Percentiles rank a stretch among this genome's conserved stretches.
phyloP scores from a whole-genome alignment of 1,140 invertebrate genomes.

The Aphidius gifuensis region DNA sequence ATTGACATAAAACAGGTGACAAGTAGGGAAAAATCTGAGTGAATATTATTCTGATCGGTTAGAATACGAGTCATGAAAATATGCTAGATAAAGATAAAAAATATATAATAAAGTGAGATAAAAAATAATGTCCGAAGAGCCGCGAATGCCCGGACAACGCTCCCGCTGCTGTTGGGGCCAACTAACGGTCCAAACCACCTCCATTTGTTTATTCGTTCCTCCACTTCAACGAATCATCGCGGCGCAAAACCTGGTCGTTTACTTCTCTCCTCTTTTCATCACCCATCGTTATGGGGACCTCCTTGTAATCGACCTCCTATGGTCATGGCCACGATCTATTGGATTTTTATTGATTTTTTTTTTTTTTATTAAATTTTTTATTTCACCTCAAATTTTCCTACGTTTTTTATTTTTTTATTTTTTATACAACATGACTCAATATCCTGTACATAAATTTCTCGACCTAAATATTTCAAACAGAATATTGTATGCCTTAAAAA shows the following conservation, averaged over 20 bases:
- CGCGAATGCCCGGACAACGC: slow-evolving; percentile 48
- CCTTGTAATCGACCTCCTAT: slow-evolving; percentile 19
- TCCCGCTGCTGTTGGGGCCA: slow-evolving; percentile 49
- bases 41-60: no score
- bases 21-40: no score
- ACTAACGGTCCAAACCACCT: slow-evolving; percentile 51
- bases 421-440: background rate
- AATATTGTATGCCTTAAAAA: no score
- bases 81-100: slow-evolving; percentile 3
- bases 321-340: slow-evolving; percentile 1
- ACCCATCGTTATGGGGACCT: slow-evolving; percentile 13
- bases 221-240: slow-evolving; percentile 10
- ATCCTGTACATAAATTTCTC: no score
- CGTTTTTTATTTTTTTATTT: slow-evolving; percentile 8
- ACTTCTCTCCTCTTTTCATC: slow-evolving; percentile 22
- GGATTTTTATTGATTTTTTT: slow-evolving; percentile 5
- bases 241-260: slow-evolving; percentile 23
- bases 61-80: background rate
- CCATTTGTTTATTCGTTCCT: slow-evolving; percentile 25
- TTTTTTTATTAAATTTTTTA: slow-evolving; percentile 2
- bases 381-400: slow-evolving; percentile 9
- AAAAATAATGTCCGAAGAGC: slow-evolving; percentile 7
- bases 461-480: no score
- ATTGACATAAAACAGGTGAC: no score
- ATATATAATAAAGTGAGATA: slow-evolving; percentile 11